phyloP scores from a whole-genome alignment of 64 coral and sea anemone species.

The Anthopleura sola region DNA sequence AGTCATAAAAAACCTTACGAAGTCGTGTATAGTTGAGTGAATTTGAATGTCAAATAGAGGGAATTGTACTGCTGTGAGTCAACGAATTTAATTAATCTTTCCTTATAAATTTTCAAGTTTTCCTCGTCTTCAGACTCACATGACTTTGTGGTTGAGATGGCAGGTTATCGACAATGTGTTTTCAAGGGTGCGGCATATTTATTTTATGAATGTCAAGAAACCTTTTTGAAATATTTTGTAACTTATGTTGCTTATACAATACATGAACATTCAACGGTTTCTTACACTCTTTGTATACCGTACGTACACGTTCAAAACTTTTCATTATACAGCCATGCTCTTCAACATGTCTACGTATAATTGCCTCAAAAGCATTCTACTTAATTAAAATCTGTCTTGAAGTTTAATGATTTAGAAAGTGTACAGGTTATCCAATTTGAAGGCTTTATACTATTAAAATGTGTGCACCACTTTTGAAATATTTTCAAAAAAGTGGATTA shows the following conservation, averaged over 20 bases:
- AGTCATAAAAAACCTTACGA: neutral
- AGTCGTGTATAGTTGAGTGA: neutral
- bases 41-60: neutral
- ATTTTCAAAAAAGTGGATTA: too few relatives aligned
- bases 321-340: neutral
- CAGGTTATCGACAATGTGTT: neutral
- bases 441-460: too few relatives aligned
- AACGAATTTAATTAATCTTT: neutral
- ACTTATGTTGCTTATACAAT: neutral
- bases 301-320: neutral
- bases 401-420: neutral
- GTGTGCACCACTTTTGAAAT: too few relatives aligned
- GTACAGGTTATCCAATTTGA: too few relatives aligned
- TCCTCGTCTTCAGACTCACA: neutral
- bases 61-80: neutral
- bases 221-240: neutral
- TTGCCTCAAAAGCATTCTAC: neutral
- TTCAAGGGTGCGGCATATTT: neutral
- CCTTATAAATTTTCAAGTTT: neutral
- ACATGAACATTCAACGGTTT: neutral
- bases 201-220: neutral
- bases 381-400: neutral
- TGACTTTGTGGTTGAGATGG: slow-evolving; percentile 1
- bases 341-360: neutral
- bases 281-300: neutral